Percentiles rank a stretch among this genome's conserved stretches.
Evolutionary conservation across 2,888 invertebrate genomes (phyloP).

Genomic region (Hipparchia sbordonii): DNA sequence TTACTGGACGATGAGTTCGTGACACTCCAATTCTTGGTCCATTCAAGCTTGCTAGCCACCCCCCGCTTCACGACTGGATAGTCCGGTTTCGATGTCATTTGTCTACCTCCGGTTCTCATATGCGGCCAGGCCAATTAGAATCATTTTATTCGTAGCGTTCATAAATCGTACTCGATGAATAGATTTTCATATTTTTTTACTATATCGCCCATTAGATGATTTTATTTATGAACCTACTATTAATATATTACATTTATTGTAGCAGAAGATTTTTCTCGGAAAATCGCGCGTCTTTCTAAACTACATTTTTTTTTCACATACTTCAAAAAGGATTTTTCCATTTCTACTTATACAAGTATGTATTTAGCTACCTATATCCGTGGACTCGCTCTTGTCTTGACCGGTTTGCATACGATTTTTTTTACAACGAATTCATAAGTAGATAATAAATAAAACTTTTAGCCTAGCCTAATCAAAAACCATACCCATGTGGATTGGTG

Average conservation of each 20-base stretch:
- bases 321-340: no score
- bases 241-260: not conserved
- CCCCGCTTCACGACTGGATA: constrained; percentile 6
- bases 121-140: not conserved
- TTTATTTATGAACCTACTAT: not conserved
- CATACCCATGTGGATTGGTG: no score
- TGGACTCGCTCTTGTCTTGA: no score
- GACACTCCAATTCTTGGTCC: not conserved
- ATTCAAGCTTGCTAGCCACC: constrained; percentile 10
- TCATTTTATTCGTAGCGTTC: constrained; percentile 8
- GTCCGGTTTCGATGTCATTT: constrained; percentile 7
- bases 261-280: not conserved
- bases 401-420: no score
- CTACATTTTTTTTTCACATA: no score
- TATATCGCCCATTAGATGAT: not conserved
- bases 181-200: not conserved
- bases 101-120: constrained; percentile 3
- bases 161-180: constrained; percentile 10
- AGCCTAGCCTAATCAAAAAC: no score
- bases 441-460: no score
- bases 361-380: no score
- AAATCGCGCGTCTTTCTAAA: not conserved
- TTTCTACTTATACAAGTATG: no score
- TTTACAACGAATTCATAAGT: no score
- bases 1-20: constrained; percentile 16